Conservation (phyloP, 2,888 invertebrate species). For the Charanyca ferruginea region DNA sequence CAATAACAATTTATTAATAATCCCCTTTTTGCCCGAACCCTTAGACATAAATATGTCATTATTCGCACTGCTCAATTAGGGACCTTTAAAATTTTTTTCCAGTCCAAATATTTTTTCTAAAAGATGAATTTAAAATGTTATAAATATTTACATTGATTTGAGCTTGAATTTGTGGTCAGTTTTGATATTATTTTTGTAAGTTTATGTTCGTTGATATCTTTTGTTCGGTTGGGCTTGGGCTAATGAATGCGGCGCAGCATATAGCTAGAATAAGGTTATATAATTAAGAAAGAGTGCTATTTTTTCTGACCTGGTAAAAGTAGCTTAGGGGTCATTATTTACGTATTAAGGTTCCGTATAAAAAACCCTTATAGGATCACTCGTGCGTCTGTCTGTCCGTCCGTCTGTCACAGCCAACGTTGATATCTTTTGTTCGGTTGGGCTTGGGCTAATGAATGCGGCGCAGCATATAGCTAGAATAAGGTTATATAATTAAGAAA, state of each 20-base stretch:
- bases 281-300: no score
- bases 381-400: no score
- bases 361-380: no score
- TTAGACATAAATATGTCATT: constrained; percentile 86
- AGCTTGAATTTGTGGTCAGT: constrained; percentile 46
- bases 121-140: constrained; percentile 64
- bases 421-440: constrained; percentile 49
- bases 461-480: fast-evolving
- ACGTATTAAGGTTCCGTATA: no score
- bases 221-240: constrained; percentile 24
- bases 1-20: constrained; percentile 86
- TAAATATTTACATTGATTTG: constrained; percentile 64
- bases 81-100: constrained; percentile 48
- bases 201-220: constrained; percentile 46
- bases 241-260: background rate
- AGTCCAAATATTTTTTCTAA: constrained; percentile 30
- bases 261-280: no score
- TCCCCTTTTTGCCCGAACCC: constrained; percentile 68
- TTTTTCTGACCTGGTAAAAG: no score
- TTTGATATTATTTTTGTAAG: constrained; percentile 42
- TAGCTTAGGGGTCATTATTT: no score
- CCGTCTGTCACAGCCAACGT: no score
- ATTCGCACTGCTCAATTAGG: constrained; percentile 87
- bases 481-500: no score
- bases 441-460: background rate